phyloP scores from a whole-genome alignment of 2,113 vertebrate genomes.

The Alethe castanea region DNA sequence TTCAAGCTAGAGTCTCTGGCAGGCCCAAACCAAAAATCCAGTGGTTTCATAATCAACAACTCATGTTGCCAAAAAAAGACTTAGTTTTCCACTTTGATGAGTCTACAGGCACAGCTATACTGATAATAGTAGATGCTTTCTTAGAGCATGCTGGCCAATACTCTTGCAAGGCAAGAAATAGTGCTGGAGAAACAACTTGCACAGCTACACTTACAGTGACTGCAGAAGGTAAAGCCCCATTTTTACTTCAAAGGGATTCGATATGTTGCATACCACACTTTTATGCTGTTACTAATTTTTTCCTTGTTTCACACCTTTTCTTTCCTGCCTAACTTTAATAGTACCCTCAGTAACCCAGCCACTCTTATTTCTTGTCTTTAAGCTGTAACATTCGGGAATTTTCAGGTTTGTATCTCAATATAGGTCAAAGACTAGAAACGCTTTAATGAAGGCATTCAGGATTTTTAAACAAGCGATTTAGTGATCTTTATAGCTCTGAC shows the following conservation, averaged over 20 bases:
- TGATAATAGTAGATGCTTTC: conserved; percentile 93
- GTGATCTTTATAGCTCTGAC: background rate
- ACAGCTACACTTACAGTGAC: conserved; percentile 82
- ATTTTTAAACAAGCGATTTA: background rate
- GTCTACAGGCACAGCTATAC: conserved; percentile 83
- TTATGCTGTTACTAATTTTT: conserved; percentile 67
- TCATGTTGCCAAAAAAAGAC: conserved; percentile 82
- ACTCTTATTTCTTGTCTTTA: conserved; percentile 3
- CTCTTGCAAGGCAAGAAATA: conserved; percentile 86
- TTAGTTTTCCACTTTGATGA: conserved; percentile 92
- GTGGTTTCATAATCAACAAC: conserved; percentile 88
- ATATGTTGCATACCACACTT: conserved; percentile 52
- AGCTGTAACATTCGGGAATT: background rate
- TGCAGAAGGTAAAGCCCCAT: conserved; percentile 76
- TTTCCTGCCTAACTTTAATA: conserved; percentile 33
- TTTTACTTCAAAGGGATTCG: conserved; percentile 66
- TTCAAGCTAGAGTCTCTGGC: conserved; percentile 84
- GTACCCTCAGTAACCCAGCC: conserved; percentile 31
- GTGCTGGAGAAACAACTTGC: conserved; percentile 81
- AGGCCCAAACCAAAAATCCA: conserved; percentile 84
- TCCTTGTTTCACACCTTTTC: conserved; percentile 24
- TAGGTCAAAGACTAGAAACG: background rate
- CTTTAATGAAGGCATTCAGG: background rate
- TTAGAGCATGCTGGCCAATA: conserved; percentile 89
- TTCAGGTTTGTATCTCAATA: background rate